Percentiles rank a stretch among this genome's conserved stretches.
Evolutionary conservation across 2,113 vertebrate genomes (phyloP).

Genomic region (Sinocyclocheilus anshuiensis): DNA sequence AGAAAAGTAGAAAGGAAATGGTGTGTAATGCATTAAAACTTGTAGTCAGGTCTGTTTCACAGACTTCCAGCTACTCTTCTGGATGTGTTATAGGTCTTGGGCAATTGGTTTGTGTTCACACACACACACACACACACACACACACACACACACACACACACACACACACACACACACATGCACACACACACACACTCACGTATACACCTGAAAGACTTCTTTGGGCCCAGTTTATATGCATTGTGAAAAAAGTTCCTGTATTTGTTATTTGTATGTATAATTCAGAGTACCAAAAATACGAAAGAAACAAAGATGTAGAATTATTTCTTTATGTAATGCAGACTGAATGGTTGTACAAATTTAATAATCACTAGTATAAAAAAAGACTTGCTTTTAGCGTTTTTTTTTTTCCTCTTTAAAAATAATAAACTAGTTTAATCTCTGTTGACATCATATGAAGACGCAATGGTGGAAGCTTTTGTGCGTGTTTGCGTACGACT

Average conservation of each 20-base stretch:
- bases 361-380: slow-evolving; percentile 99
- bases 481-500: slow-evolving; percentile 25
- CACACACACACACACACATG: slow-evolving; percentile 67
- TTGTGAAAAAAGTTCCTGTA: slow-evolving; percentile 98
- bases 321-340: slow-evolving; percentile 99
- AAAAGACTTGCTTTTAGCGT: slow-evolving; percentile 79
- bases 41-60: slow-evolving; percentile 82
- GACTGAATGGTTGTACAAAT: slow-evolving; percentile 99
- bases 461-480: slow-evolving; percentile 73
- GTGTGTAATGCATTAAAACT: slow-evolving; percentile 88
- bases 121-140: slow-evolving; percentile 54
- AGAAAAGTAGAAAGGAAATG: slow-evolving; percentile 72
- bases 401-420: slow-evolving; percentile 84
- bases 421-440: slow-evolving; percentile 97
- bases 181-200: slow-evolving; percentile 46
- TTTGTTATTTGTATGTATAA: slow-evolving; percentile 99
- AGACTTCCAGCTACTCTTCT: slow-evolving; percentile 76
- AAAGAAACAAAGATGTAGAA: slow-evolving; percentile 99
- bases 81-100: slow-evolving; percentile 84
- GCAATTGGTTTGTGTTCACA: slow-evolving; percentile 81
- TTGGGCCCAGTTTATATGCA: slow-evolving; percentile 87
- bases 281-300: slow-evolving; percentile 95
- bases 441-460: slow-evolving; percentile 86
- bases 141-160: slow-evolving; percentile 36
- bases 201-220: slow-evolving; percentile 78